These are phyloP conservation scores for Noctilio leporinus DNA, from an alignment of 2,113 vertebrate species.

Conservation along the genomic window DNA sequence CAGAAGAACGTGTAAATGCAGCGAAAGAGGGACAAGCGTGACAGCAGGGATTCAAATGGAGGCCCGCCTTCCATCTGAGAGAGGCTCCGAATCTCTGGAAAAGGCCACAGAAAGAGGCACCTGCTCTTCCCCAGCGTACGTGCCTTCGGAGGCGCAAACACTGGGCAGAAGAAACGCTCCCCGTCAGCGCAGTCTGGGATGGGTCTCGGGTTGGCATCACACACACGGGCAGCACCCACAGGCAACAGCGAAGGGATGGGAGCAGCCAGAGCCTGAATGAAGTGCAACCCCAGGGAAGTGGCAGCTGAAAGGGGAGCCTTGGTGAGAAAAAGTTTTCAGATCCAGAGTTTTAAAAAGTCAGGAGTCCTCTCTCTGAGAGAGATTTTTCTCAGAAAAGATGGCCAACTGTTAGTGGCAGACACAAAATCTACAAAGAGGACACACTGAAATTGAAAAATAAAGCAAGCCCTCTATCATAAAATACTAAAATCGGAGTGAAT, in stretches of 20 bases:
- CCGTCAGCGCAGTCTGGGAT: not conserved
- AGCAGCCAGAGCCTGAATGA: not conserved
- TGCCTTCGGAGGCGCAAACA: not conserved
- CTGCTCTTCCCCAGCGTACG: not conserved
- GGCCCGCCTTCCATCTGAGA: not conserved
- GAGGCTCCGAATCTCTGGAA: not conserved
- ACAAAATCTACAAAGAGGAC: not conserved
- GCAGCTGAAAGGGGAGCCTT: fast-evolving
- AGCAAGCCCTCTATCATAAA: not conserved
- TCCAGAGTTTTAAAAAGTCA: not conserved
- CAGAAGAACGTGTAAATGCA: not conserved
- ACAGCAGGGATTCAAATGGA: not conserved
- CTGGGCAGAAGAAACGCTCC: not conserved
- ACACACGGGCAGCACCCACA: not conserved
- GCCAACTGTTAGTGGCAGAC: not conserved
- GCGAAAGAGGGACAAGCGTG: too few species aligned
- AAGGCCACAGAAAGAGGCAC: not conserved
- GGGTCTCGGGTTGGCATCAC: not conserved
- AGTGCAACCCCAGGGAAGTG: not conserved
- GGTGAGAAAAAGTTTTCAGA: not conserved
- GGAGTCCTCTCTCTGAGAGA: not conserved
- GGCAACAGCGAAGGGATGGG: not conserved
- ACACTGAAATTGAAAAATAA: not conserved
- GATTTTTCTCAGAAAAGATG: not conserved
- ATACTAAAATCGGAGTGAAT: not conserved